Conservation (phyloP, 2,113 vertebrate genomes). For the Chiloscyllium plagiosum region DNA sequence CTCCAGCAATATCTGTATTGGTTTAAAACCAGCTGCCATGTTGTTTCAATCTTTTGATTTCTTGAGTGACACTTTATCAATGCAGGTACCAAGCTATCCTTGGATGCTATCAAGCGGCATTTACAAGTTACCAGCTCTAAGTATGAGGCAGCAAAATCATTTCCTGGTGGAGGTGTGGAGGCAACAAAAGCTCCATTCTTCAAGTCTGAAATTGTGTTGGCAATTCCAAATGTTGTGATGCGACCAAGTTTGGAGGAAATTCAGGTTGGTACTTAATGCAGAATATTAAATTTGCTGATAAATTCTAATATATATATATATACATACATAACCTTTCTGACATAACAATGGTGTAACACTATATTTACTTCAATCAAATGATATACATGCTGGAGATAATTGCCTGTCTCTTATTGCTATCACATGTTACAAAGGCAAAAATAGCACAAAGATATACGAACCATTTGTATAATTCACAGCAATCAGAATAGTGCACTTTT, state of each 20-base stretch:
- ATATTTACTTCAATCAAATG: neutral
- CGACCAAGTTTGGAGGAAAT: conserved; percentile 68
- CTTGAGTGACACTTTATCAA: neutral
- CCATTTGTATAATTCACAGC: neutral
- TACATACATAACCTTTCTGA: neutral
- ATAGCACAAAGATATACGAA: neutral
- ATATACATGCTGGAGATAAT: neutral
- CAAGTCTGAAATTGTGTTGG: conserved; percentile 59
- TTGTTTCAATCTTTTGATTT: neutral
- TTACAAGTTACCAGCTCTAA: conserved; percentile 49
- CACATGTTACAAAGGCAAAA: neutral
- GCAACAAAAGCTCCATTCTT: conserved; percentile 56
- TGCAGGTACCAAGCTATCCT: conserved; percentile 60
- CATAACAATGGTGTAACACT: neutral
- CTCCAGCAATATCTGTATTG: too few species aligned
- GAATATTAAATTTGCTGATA: neutral
- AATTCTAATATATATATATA: neutral
- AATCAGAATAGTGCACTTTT: neutral
- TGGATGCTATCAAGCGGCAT: conserved; percentile 61
- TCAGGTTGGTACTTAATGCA: conserved; percentile 54
- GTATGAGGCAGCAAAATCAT: conserved; percentile 46
- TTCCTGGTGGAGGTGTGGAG: conserved; percentile 13
- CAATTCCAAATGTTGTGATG: conserved; percentile 68
- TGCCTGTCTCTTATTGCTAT: neutral
- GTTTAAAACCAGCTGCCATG: too few species aligned